Evolutionary conservation across 2,888 invertebrate species (phyloP), one percentile per base, ranked within the genome.

Genomic region (Lysandra bellargus): DNA sequence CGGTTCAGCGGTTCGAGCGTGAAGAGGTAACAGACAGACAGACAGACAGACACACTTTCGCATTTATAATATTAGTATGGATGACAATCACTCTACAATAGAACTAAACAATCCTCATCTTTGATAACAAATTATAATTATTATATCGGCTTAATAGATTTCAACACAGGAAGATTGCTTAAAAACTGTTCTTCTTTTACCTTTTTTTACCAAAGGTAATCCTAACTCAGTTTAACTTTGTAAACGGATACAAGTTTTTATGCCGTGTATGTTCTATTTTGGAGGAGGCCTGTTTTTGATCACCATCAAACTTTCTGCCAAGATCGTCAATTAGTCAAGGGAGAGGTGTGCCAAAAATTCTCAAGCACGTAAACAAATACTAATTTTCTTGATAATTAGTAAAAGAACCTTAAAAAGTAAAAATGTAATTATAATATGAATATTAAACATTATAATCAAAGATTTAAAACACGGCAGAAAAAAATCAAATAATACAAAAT

Each of bases 271-370:
- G 57, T 79, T 83, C 88, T 88, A 88, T 89, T 89, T 87, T 83
- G 61, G 81, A 83, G 80, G 81, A 80, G 83, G 84, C 85, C 89
- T 88, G 89, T 82, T 86, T 87, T 85, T 85, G 83, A 84, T 85
- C 85, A 84, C 78, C 79, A 84, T 85, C 85, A 84, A 84, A 84
- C 53, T 30, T 30, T 53, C 78, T 82, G 83, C 83, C 84, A 83
- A 83, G 80, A 79, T 82, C 81, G 83, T 84, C 83, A 82, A 84
- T 85, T 84, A 83, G 80, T 79, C 80, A 7, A 53, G 33, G 49
- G 33, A 14, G 17, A 49, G 76, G 57, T 57, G 76, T 76, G 76
- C 76, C 76, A 76, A 57, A 76, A 76, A 37, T 14, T 69, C 17
- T 69, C 6, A 33, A 33, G 33, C 33, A 5, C 69, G 14, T 69